Evolutionary conservation across 2,888 invertebrate species (phyloP), one percentile per base, ranked within the genome.

Genomic region (Clunio marinus): DNA sequence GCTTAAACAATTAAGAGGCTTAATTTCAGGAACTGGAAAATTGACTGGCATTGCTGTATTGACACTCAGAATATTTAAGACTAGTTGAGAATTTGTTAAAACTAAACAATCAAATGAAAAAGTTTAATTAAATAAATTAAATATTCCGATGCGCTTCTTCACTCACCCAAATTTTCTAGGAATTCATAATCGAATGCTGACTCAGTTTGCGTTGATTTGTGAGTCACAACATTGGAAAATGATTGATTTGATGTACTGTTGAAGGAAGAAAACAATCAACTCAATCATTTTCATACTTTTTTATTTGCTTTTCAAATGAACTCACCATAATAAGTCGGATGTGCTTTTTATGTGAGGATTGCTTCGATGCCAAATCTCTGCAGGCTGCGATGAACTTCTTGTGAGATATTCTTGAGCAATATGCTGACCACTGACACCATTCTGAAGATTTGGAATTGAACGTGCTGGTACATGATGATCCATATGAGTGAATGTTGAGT

Each of bases 331-430:
- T 13, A 66, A 22, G 17, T 55, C 66, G 8, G 66, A 35, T 2
- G 22, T 55, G 28, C 66, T 66, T 25, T 32, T 51, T 0, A 55
- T 66, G 32, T 66, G 32, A 13, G 46, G 55, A n/a, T 15, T 32
- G 60, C 35, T 60, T 83, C 90, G 88, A 73, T 87, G 87, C 77
- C 91, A 88, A 71, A 91, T 90, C 74, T 91, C 91, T 0, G 91
- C 90, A 0, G 91, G 91, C 79, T 92, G 91, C 1, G 91, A 92
- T 69, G 88, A 88, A 75, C 89, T 88, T 69, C 91, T 83, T 1
- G 89, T 89, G 65, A 92, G 81, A 70, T 84, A 79, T 70, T 82
- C 83, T 2, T 80, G 80, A 2, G 77, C 82, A 73, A 71, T 77
- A 77, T 37, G 76, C 75, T 24, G 72, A 70, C 24, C 69, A 51